Evolutionary conservation across 2,113 vertebrate species (phyloP), one percentile per base, ranked within the genome.

Genomic region (Herpailurus yagouaroundi): DNA sequence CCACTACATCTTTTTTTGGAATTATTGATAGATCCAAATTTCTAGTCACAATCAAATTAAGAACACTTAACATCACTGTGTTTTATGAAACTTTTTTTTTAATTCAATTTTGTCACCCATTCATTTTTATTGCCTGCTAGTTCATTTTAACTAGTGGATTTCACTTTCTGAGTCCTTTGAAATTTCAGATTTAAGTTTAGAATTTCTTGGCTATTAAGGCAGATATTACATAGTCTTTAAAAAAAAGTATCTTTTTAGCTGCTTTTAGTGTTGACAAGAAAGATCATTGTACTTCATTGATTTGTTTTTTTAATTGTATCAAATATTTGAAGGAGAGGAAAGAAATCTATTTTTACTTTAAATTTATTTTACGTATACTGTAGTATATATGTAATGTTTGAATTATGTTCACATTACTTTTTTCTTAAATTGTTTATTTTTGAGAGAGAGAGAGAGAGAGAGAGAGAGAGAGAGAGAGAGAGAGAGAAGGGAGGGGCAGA

Each of bases 291-390:
- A 64, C 63, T 97, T 89, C 16, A 82, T 73, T 93, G 74, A 83
- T 79, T 92, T 89, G 74, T 63, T 82, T 94, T 57, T 86, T 85
- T n/a, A 48, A 63, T 92, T 41, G 2, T 92, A 90, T 95, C 15
- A 73, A 76, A 86, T 95, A 76, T 80, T 96, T 84, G 83, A 86
- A 84, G 83, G 31, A 83, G 21, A 76, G 41, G 25, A 95, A 85
- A 87, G 74, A 79, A 88, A 82, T 77, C 91, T 80, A 81, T 74
- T 93, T 96, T 92, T 84, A 18, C 74, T 90, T 85, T 89, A 71
- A 74, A 91, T 97, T 91, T 91, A 33, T 80, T 80, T 93, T 57
- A 19, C 55, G 73, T 85, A 66, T 96, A 64, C 23, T 23, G 0
- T n/a, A 82, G n/a, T 33, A 31, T 73, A 38, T 97, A 10, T 64